A percentile compares a stretch with the other conserved stretches of the same genome.
Conservation (phyloP, 2,113 vertebrate species). For the Zapornia atra region DNA sequence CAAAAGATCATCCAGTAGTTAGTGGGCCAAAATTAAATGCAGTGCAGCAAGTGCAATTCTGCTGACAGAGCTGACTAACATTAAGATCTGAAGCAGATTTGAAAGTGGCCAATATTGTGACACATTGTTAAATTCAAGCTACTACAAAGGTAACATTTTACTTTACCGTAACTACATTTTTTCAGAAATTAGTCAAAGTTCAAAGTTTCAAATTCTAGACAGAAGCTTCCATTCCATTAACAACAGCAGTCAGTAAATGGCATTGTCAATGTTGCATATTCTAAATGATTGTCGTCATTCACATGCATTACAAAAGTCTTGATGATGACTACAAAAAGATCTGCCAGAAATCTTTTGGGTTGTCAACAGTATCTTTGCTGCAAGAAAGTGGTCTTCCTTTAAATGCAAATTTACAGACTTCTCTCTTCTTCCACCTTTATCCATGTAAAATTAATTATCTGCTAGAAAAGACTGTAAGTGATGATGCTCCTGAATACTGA, state of each 20-base stretch:
- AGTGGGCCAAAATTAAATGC: neutral
- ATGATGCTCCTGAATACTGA: neutral
- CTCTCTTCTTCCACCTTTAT: neutral
- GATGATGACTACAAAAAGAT: neutral
- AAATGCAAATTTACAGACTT: neutral
- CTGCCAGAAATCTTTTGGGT: neutral
- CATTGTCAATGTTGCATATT: neutral
- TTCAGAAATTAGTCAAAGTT: neutral
- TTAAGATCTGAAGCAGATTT: neutral
- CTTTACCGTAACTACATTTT: neutral
- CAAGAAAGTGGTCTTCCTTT: neutral
- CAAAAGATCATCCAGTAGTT: neutral
- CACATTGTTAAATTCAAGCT: neutral
- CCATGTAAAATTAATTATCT: neutral
- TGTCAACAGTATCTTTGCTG: neutral
- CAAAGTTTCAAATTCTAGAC: neutral
- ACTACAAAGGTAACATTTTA: neutral
- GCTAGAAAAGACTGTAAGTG: neutral
- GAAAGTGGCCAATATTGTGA: neutral
- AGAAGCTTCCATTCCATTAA: neutral
- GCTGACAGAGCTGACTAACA: neutral
- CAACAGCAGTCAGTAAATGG: neutral
- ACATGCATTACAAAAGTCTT: neutral
- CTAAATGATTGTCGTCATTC: neutral
- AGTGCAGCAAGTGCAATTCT: neutral